phyloP scores from a whole-genome alignment of 2,888 invertebrate genomes.

The Drosophila borealis region DNA sequence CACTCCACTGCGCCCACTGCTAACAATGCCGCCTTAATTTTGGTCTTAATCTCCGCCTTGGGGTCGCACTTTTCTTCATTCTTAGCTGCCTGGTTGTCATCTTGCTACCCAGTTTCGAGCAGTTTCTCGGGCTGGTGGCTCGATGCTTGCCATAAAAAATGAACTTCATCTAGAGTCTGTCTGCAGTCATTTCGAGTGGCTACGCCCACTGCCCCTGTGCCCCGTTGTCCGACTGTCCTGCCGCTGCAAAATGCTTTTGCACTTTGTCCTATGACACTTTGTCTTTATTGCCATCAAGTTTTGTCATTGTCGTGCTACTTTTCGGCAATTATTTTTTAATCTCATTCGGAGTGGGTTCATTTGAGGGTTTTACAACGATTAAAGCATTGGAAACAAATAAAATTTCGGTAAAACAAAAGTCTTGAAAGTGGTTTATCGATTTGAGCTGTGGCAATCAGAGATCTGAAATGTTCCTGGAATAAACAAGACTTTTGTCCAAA shows the following conservation, averaged over 20 bases:
- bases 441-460: background rate
- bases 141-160: slow-evolving; percentile 55
- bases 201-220: background rate
- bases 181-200: slow-evolving; percentile 49
- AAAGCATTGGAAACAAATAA: background rate
- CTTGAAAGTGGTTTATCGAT: background rate
- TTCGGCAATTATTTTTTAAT: slow-evolving; percentile 23
- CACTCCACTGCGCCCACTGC: slow-evolving; percentile 50
- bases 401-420: background rate
- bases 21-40: slow-evolving; percentile 35
- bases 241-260: slow-evolving; percentile 37
- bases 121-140: slow-evolving; percentile 11
- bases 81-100: slow-evolving; percentile 1
- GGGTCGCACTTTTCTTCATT: background rate
- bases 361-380: background rate
- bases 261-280: slow-evolving; percentile 47
- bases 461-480: background rate
- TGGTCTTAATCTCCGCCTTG: slow-evolving; percentile 13
- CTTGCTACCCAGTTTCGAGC: slow-evolving; percentile 9
- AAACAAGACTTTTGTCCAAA: background rate
- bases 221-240: slow-evolving; percentile 2
- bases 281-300: slow-evolving; percentile 55
- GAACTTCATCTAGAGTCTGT: slow-evolving; percentile 55
- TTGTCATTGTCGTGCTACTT: slow-evolving; percentile 67
- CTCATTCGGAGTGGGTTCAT: background rate